A percentile compares a stretch with the other conserved stretches of the same genome.
Conservation (phyloP, 2,113 vertebrate genomes). For the Enhydra lutris region DNA sequence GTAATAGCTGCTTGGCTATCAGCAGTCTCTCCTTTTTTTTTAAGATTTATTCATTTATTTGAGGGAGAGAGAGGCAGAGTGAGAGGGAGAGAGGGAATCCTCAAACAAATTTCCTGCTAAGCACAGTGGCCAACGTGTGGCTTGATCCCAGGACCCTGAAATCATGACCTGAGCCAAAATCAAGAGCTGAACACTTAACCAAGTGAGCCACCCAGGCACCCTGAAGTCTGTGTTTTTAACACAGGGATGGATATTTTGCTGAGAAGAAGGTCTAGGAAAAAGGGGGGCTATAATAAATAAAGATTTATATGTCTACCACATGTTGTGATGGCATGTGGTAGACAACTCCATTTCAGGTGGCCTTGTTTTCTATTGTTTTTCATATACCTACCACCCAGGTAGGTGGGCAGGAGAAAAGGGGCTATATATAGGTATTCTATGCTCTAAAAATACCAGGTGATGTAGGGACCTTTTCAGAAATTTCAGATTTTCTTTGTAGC, state of each 20-base stretch:
- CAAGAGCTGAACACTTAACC: neutral
- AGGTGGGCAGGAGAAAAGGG: neutral
- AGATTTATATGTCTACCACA: neutral
- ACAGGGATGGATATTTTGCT: neutral
- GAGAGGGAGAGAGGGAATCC: neutral
- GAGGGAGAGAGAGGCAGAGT: neutral
- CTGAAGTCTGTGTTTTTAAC: neutral
- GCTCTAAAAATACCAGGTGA: neutral
- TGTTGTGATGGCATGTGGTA: neutral
- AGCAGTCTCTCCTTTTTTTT: neutral
- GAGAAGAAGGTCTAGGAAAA: neutral
- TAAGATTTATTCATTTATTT: neutral
- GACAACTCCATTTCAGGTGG: neutral
- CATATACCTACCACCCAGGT: neutral
- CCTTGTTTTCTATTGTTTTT: neutral
- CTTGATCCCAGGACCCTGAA: neutral
- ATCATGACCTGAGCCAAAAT: neutral
- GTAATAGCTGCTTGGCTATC: neutral
- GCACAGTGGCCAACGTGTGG: neutral
- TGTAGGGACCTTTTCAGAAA: conserved; percentile 13
- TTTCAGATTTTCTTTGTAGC: neutral
- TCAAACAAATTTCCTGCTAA: neutral
- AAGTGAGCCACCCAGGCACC: neutral
- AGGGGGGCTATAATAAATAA: neutral
- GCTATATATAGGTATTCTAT: neutral